Base-by-base conservation (phyloP, 2,797 vertebrate genomes). In the Pipistrellus pipistrellus region DNA sequence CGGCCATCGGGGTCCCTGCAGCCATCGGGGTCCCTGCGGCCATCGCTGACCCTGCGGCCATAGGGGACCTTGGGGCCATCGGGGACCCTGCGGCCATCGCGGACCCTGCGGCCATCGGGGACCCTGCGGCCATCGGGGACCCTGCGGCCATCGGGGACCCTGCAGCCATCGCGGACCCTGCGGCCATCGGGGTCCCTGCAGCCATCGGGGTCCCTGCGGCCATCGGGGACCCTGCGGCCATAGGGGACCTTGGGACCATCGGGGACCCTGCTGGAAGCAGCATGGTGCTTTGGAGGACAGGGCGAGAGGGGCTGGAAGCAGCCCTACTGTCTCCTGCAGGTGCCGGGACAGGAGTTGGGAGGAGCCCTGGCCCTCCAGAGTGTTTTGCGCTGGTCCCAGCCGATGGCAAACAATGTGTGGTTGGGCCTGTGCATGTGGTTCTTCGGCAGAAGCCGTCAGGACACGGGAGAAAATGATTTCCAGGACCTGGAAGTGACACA, bases 311-410 rank as follows among this genome's bases (percentile, higher is more conserved):
- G 38, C 8, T 4, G 27, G 3, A 78, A 59, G 23, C 21, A 9
- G 20, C 21, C 14, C 57, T 0, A 1, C 23, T 8, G 3, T 25
- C 3, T 13, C 30, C 23, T 6, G 12, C 18, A 2, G 2, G 20
- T 20, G 48, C 32, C 30, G 9, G 21, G 44, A 4, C 5, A 3
- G 17, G 35, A 14, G 30, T 41, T 55, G 81, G 12, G 44, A 51
- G 69, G 1, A 44, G 20, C 44, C 44, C 44, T 46, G 44, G 46
- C 13, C 32, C 13, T 30, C 57, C 17, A 8, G 18, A 32, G 59
- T 53, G 48, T 64, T 46, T 44, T 11, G 46, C 13, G 46, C 46
- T 46, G 44, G 44, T 15, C 78, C 38, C 77, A 13, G 38, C 55
- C 77, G 46, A 1, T 23, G 57, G 21, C 59, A 46, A 30, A 21